A percentile compares a stretch with the other conserved stretches of the same genome.
Evolutionary conservation across 2,888 invertebrate genomes (phyloP).

Genomic region (Ormyrus pomaceus): DNA sequence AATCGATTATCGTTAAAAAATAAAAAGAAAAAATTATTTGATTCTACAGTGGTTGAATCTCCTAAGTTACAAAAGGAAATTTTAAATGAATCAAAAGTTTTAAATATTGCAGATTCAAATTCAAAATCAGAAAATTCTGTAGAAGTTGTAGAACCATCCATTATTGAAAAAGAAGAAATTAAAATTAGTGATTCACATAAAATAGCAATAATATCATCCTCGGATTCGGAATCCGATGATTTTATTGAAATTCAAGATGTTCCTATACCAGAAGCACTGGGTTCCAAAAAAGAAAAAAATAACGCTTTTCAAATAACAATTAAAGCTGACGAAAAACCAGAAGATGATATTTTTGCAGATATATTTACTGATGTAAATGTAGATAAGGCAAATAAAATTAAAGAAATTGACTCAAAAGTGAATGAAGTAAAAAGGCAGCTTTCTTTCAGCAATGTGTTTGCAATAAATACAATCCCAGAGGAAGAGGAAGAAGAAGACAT

Average conservation of each 20-base stretch:
- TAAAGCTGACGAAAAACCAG: conserved; percentile 66
- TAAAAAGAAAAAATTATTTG: conserved; percentile 44
- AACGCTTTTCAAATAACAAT: conserved; percentile 73
- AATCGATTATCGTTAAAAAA: conserved; percentile 8
- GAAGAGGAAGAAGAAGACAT: conserved; percentile 3
- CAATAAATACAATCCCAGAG: background rate
- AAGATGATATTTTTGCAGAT: conserved; percentile 86
- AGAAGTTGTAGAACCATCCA: conserved; percentile 67
- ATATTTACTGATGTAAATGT: conserved; percentile 75
- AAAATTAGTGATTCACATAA: conserved; percentile 17
- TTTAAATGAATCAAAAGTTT: conserved; percentile 7
- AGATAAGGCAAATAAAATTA: background rate
- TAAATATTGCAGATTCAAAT: conserved; percentile 45
- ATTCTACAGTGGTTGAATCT: conserved; percentile 5
- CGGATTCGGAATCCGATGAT: conserved; percentile 72
- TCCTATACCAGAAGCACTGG: conserved; percentile 56
- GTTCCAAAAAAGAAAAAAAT: conserved; percentile 52
- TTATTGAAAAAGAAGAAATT: background rate
- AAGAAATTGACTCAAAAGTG: background rate
- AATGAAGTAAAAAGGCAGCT: background rate
- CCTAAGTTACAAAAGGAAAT: conserved; percentile 27
- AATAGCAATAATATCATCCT: conserved; percentile 44
- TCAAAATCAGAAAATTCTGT: conserved; percentile 74
- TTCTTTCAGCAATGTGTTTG: background rate
- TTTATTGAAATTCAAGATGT: conserved; percentile 74